Evolutionary conservation across 1,140 invertebrate species (phyloP).

Genomic region (Pachyrhynchus sulphureomaculatus): DNA sequence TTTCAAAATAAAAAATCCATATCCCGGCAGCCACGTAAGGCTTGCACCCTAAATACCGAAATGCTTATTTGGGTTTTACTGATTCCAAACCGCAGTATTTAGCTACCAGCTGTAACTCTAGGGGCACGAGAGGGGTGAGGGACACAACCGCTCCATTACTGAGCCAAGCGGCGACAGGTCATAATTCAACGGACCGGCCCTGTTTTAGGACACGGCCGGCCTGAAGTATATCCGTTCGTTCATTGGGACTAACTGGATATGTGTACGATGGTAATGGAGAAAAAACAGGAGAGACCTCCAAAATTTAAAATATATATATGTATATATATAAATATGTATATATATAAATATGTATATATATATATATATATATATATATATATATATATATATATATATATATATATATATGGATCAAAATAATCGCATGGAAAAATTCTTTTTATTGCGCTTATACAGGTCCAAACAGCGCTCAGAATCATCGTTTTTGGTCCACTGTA

Average conservation of each 20-base stretch:
- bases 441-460: too few relatives aligned
- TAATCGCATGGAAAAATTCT: too few relatives aligned
- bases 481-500: too few relatives aligned
- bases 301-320: too few relatives aligned
- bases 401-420: too few relatives aligned
- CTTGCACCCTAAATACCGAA: not conserved
- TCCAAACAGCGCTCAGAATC: too few relatives aligned
- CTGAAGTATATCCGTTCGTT: not conserved
- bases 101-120: constrained; percentile 1
- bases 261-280: too few relatives aligned
- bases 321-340: too few relatives aligned
- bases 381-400: too few relatives aligned
- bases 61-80: constrained; percentile 6
- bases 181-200: constrained; percentile 6
- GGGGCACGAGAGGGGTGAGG: not conserved
- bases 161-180: constrained; percentile 16
- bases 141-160: constrained; percentile 7
- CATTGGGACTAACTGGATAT: not conserved
- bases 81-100: not conserved
- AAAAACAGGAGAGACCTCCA: too few relatives aligned
- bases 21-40: not conserved
- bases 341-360: too few relatives aligned
- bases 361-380: too few relatives aligned
- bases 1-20: constrained; percentile 11
- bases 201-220: constrained; percentile 6